Evolutionary conservation across 2,113 vertebrate species (phyloP).

Genomic region (Amia ocellicauda): DNA sequence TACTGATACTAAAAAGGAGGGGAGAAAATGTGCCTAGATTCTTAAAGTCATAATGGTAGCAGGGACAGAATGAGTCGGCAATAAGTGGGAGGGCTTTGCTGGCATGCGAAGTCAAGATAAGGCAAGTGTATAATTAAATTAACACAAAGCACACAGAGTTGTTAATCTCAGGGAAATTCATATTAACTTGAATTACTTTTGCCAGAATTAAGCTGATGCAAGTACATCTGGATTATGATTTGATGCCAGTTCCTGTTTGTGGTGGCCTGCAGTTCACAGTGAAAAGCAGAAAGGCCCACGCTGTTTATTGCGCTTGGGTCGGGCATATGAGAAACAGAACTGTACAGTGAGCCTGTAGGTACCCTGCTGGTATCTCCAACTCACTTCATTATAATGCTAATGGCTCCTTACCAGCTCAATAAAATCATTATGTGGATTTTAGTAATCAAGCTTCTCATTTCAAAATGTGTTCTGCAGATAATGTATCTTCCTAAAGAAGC

Average conservation of each 20-base stretch:
- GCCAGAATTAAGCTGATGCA: slow-evolving; percentile 41
- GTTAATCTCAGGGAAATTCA: slow-evolving; percentile 51
- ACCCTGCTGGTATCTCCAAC: background rate
- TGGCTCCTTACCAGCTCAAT: background rate
- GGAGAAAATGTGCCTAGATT: background rate
- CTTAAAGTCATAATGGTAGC: slow-evolving; percentile 31
- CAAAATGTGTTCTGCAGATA: slow-evolving; percentile 13
- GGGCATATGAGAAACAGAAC: slow-evolving; percentile 2
- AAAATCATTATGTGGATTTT: slow-evolving; percentile 17
- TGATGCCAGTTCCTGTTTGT: background rate
- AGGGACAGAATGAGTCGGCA: slow-evolving; percentile 41
- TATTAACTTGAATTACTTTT: slow-evolving; percentile 47
- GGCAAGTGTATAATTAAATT: slow-evolving; percentile 73
- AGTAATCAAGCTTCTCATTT: slow-evolving; percentile 14
- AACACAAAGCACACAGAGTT: slow-evolving; percentile 56
- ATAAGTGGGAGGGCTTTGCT: slow-evolving; percentile 41
- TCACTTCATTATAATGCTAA: slow-evolving; percentile 6
- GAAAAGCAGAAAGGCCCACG: slow-evolving; percentile 29
- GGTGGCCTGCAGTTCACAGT: background rate
- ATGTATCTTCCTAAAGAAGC: slow-evolving; percentile 17
- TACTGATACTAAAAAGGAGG: slow-evolving; percentile 27
- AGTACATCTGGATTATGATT: slow-evolving; percentile 21
- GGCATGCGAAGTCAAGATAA: slow-evolving; percentile 63
- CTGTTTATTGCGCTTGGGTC: slow-evolving; percentile 30
- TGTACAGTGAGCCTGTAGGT: background rate